Evolutionary conservation across 2,888 invertebrate genomes (phyloP).

Genomic region (Erebia ligea): DNA sequence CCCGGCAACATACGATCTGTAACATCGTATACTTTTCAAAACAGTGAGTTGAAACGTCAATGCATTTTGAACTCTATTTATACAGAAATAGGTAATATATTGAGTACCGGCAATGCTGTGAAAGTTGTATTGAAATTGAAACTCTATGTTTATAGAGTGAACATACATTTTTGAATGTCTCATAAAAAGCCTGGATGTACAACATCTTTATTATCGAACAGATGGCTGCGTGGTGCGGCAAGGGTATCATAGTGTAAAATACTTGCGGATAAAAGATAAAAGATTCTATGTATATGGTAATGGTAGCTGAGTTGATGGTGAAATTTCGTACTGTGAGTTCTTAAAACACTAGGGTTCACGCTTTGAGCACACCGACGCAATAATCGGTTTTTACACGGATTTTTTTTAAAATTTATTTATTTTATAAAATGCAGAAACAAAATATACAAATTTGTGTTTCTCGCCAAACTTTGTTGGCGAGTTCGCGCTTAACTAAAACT

Average conservation of each 20-base stretch:
- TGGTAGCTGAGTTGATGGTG: background rate
- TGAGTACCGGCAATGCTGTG: background rate
- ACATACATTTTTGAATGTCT: background rate
- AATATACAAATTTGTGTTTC: no score
- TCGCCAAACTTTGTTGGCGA: no score
- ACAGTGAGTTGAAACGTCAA: background rate
- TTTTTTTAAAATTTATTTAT: no score
- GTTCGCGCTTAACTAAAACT: no score
- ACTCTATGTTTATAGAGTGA: background rate
- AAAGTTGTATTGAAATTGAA: constrained; percentile 1
- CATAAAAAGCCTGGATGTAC: background rate
- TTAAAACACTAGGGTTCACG: no score
- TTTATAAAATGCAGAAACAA: no score
- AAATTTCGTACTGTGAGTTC: background rate
- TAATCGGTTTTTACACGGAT: no score
- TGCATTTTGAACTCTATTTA: constrained; percentile 5
- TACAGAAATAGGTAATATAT: background rate
- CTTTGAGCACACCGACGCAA: no score
- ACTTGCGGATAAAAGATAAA: constrained; percentile 19
- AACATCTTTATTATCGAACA: constrained; percentile 35
- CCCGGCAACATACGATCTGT: constrained; percentile 18
- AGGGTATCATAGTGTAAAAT: constrained; percentile 31
- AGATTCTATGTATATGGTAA: constrained; percentile 9
- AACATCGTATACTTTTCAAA: constrained; percentile 10
- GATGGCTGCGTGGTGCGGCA: constrained; percentile 23